Conservation (phyloP, 2,797 vertebrate species). For the Gymnoscopelus microlampas region DNA sequence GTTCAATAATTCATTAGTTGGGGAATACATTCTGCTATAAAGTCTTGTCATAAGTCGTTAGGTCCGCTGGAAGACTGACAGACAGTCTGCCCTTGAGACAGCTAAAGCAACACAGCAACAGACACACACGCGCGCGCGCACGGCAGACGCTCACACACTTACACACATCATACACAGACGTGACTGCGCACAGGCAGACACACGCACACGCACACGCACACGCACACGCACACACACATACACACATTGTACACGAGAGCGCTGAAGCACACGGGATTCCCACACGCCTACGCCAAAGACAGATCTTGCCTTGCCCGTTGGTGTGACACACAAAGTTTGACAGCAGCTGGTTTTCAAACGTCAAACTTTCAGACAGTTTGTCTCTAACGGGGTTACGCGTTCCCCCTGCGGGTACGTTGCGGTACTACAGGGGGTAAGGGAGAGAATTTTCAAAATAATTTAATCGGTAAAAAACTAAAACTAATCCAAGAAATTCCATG, state of each 20-base stretch:
- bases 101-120: slow-evolving; percentile 28
- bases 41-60: slow-evolving; percentile 52
- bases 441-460: too few relatives aligned
- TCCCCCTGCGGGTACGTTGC: too few relatives aligned
- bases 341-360: too few relatives aligned
- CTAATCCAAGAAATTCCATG: too few relatives aligned
- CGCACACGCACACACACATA: not conserved
- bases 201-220: not conserved
- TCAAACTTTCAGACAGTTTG: too few relatives aligned
- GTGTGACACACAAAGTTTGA: not conserved
- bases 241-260: too few relatives aligned
- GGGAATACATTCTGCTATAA: slow-evolving; percentile 57
- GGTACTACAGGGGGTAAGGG: too few relatives aligned
- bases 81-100: slow-evolving; percentile 46
- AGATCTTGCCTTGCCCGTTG: too few relatives aligned
- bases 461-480: too few relatives aligned
- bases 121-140: not conserved
- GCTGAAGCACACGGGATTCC: too few relatives aligned
- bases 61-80: slow-evolving; percentile 44
- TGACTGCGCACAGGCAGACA: too few relatives aligned
- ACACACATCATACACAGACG: not conserved
- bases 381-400: too few relatives aligned
- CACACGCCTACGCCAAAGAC: not conserved
- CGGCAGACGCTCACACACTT: not conserved
- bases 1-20: slow-evolving; percentile 59